These are phyloP conservation scores for Chloropsis cyanopogon DNA, from an alignment of 2,113 vertebrate genomes.

Conservation along the genomic window DNA sequence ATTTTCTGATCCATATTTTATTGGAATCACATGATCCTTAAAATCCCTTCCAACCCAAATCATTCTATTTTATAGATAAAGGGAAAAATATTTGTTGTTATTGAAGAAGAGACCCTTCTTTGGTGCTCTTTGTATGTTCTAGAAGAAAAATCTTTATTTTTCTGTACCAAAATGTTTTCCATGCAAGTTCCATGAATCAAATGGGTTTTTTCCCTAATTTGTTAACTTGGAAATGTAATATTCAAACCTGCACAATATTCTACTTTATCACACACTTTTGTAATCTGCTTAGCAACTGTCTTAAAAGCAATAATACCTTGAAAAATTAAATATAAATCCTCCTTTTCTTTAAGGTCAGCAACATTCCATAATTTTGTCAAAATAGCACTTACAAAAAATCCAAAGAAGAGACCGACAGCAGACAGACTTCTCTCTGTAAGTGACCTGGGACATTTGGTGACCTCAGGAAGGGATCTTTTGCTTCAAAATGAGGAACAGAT, in stretches of 20 bases:
- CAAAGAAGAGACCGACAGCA: conserved; percentile 97
- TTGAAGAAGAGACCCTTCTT: neutral
- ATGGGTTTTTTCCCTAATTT: rapidly evolving
- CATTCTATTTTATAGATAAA: neutral
- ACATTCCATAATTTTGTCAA: conserved; percentile 96
- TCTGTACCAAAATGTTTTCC: neutral
- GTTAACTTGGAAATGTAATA: neutral
- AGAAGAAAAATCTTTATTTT: neutral
- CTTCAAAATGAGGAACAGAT: neutral
- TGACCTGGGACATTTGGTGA: neutral
- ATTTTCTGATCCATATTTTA: neutral
- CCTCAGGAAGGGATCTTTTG: neutral
- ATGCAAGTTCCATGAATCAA: neutral
- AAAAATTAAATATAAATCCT: neutral
- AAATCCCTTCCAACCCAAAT: neutral
- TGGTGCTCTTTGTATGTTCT: neutral
- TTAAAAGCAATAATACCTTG: neutral
- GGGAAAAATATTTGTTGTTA: neutral
- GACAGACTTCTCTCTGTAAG: conserved; percentile 92
- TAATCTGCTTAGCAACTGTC: neutral
- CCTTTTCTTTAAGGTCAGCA: conserved; percentile 79
- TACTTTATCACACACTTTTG: neutral
- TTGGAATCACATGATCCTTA: neutral
- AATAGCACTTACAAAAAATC: conserved; percentile 94
- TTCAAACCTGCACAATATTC: neutral